Base-by-base conservation (phyloP, 2,797 vertebrate genomes). In the Danio jaintianensis region DNA sequence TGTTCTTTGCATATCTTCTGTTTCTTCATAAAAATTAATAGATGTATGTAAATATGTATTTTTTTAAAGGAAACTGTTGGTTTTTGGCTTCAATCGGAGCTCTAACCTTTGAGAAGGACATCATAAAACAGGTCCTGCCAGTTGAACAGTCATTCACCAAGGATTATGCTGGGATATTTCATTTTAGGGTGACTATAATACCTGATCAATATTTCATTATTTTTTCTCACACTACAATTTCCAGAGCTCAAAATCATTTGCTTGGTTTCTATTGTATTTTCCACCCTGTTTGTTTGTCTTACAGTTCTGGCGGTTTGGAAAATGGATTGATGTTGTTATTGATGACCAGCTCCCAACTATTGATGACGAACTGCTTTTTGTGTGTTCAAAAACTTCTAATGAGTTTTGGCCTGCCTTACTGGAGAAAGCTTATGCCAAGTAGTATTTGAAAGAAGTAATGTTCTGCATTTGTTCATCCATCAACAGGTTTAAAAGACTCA, bases 381-480 rank as follows among this genome's bases (percentile, higher is more conserved):
- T 96, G 68, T 86, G 77, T n/a, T 89, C 93, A 0, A 91, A 88
- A 81, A 85, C 8, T 1, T n/a, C 40, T 47, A 66, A 91, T 20
- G 91, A 96, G 76, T 97, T 98, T 88, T 97, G 96, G 96, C 95
- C 95, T 78, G 92, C 95, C 74, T 89, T 98, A 88, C 84, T 97
- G 89, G 96, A 97, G 89, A 97, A 97, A 87, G 95, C 96, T 40
- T 97, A 96, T 84, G 96, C 95, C 74, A 96, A 97, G 96, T 97
- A 95, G 86, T 5, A 56, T 18, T 48, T 68, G 66, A 66, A 52
- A 29, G 29, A 29, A 29, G 29, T 29, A 29, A 29, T 61, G 7
- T 13, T 61, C 9, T 64, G n/a, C 62, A 64, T 47, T 10, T 47
- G 2, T 13, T 22, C 5, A 9, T 66, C 12, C 3, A 42, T 22